Evolutionary conservation across 1,140 invertebrate species (phyloP).

Genomic region (Drosophila navojoa): DNA sequence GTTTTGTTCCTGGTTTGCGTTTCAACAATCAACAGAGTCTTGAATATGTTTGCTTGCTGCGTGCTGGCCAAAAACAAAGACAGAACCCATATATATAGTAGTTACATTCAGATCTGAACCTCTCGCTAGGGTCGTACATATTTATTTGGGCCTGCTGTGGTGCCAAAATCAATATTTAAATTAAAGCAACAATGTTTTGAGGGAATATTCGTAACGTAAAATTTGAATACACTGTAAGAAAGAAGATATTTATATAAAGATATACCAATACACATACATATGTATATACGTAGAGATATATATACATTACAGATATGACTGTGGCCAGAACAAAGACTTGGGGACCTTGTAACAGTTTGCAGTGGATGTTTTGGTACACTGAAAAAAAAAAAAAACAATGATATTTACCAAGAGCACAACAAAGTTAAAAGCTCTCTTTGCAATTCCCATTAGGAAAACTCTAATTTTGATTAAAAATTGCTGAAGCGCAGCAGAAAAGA

Average conservation of each 20-base stretch:
- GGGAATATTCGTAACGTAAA: conserved; percentile 9
- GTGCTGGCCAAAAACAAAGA: conserved; percentile 30
- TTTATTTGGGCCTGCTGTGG: conserved; percentile 37
- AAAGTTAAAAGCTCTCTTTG: background rate
- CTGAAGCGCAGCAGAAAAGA: too few relatives aligned
- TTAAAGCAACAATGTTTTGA: conserved; percentile 58
- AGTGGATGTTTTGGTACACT: conserved; percentile 2
- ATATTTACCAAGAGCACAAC: too few relatives aligned
- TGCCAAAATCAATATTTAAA: conserved; percentile 72
- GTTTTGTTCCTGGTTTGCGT: conserved; percentile 1
- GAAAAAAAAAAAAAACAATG: background rate
- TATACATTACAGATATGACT: conserved; percentile 19
- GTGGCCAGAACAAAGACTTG: conserved; percentile 62
- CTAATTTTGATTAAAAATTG: too few relatives aligned
- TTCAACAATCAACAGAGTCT: conserved; percentile 52
- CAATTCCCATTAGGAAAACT: background rate
- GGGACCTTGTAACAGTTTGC: conserved; percentile 71
- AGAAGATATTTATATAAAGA: background rate
- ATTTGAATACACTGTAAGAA: background rate
- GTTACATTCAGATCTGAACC: conserved; percentile 51
- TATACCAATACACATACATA: conserved; percentile 14
- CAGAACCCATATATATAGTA: conserved; percentile 3
- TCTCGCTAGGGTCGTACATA: conserved; percentile 49
- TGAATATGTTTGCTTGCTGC: conserved; percentile 33
- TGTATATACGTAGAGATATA: conserved; percentile 19